phyloP scores from a whole-genome alignment of 1,140 invertebrate species.

The Odontomachus brunneus region DNA sequence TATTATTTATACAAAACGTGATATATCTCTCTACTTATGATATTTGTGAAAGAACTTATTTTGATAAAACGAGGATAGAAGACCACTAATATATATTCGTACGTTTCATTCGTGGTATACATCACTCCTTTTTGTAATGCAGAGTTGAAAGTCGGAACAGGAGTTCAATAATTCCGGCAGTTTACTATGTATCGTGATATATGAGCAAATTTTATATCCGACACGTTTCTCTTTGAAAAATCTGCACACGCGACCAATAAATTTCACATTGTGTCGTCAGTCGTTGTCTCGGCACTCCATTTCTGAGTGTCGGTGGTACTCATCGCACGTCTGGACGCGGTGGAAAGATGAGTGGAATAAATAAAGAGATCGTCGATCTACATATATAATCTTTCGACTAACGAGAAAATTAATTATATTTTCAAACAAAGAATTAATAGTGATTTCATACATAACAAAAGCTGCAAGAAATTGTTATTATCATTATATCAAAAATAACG shows the following conservation, averaged over 20 bases:
- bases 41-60: neutral
- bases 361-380: conserved; percentile 52
- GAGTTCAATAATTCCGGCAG: conserved; percentile 42
- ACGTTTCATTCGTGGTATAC: neutral
- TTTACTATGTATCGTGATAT: conserved; percentile 37
- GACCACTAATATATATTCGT: neutral
- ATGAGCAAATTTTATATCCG: conserved; percentile 56
- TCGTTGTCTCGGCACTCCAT: conserved; percentile 55
- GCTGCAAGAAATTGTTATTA: neutral
- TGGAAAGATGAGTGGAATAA: conserved; percentile 63
- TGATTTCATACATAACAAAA: neutral
- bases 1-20: no score
- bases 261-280: conserved; percentile 68
- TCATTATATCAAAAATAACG: neutral
- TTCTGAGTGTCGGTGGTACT: conserved; percentile 62
- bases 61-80: neutral
- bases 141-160: conserved; percentile 17
- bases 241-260: conserved; percentile 68
- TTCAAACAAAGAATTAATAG: neutral
- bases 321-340: conserved; percentile 57
- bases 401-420: conserved; percentile 4
- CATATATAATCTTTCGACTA: conserved; percentile 8
- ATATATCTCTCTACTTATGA: neutral
- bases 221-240: conserved; percentile 54
- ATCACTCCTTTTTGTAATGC: conserved; percentile 26